Evolutionary conservation across 2,888 invertebrate genomes (phyloP), one percentile per base, ranked within the genome.

Genomic region (Serrognathus titanus): DNA sequence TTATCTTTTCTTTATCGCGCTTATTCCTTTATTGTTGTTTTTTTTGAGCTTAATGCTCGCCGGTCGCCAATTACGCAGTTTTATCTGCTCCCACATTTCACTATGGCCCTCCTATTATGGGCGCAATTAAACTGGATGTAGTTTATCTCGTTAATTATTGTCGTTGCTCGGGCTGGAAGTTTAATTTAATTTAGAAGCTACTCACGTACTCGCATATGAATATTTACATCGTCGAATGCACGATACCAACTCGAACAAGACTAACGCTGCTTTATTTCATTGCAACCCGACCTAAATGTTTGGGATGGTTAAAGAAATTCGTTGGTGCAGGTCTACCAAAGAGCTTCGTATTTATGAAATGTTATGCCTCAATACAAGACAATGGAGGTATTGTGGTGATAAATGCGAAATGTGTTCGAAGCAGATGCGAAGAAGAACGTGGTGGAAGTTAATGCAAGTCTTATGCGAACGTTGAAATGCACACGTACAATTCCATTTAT

Each of bases 81-180:
- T 63, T 62, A 63, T 64, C 63, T 60, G 60, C 54, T 51, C 59
- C 55, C 62, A 58, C 61, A 63, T 61, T 62, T 63, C 63, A 58
- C 55, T 61, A 63, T 61, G 52, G 62, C 58, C 59, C 62, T 63
- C 66, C 61, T 38, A 58, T 58, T 67, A 67, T 67, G 64, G 65
- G 58, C 60, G 66, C 66, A 67, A 67, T 67, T 67, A 67, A 65
- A 65, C 62, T 57, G 57, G 59, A 62, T 61, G 63, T 60, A 66
- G 66, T 67, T 65, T 66, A 66, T 67, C 66, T 64, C 67, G 65
- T 65, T 67, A 66, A 67, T 67, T 67, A 65, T 63, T 59, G 24
- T 31, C 24, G 24, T 31, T 31, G 63, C 59, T 62, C 62, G 65
- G 63, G 66, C 66, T 65, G 61, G 64, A 67, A 66, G 65, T 66